Base-by-base conservation (phyloP, 2,888 invertebrate genomes). In the Euproctis similis region DNA sequence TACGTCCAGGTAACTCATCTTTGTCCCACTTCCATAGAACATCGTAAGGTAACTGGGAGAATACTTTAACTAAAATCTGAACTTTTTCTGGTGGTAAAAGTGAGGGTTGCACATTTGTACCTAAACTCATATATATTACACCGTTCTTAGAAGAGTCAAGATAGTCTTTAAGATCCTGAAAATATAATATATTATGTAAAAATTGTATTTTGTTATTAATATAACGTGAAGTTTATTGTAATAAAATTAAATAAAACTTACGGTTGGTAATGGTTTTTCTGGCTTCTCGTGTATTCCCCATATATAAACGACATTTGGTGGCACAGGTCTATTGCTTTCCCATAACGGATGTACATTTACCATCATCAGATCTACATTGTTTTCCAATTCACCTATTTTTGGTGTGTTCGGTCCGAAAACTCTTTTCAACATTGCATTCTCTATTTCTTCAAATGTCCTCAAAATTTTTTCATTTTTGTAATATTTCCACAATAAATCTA, bases 21-120 rank as follows among this genome's bases (percentile, higher is more conserved):
- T 41, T 40, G 13, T 70, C 68, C 67, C 68, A 75, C 40, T 76
- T 80, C 70, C 68, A 71, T 2, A 82, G 30, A n/a, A 82, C 61
- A 18, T 67, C 55, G 30, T 74, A 75, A 1, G 69, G 64, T 14
- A 82, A 31, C 18, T 56, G 43, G 0, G 66, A 59, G 24, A 82
- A 67, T 1, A 64, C 70, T 11, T 54, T 45, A 1, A 64, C 21
- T 2, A 82, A 42, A 1, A 49, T 37, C 20, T 61, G 35, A 4
- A 65, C 50, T 28, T 36, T 59, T 16, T 65, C 47, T 1, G 50
- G 30, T 5, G 71, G 57, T 31, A 80, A 42, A 1, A 53, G 16
- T 1, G 55, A 43, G 6, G 68, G 54, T 6, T 46, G 36, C 1
- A 59, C 48, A 17, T 59, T 56, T 8, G 57, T 57, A 1, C 62